A percentile compares a stretch with the other conserved stretches of the same genome.
Evolutionary conservation across 2,113 vertebrate species (phyloP).

Genomic region (Grus americana): DNA sequence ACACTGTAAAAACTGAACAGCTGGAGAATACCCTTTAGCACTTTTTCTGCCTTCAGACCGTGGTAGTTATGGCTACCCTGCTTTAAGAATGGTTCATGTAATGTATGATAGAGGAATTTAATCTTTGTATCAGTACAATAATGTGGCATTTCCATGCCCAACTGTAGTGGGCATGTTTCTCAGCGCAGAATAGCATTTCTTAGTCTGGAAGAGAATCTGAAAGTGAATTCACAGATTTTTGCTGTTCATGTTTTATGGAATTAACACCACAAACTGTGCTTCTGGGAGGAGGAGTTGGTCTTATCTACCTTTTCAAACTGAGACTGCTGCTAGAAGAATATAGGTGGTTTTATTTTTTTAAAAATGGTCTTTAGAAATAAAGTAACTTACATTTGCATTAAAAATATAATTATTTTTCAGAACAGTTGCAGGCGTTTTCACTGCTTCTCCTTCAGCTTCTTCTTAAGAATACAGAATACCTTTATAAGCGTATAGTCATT

Average conservation of each 20-base stretch:
- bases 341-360: no score
- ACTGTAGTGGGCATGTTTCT: not conserved
- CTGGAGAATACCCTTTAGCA: not conserved
- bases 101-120: not conserved
- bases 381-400: not conserved
- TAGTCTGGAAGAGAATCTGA: not conserved
- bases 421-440: not conserved
- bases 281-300: not conserved
- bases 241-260: fast-evolving
- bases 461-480: not conserved
- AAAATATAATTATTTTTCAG: not conserved
- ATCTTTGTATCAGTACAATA: not conserved
- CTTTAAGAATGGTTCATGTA: not conserved
- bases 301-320: not conserved
- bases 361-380: not conserved
- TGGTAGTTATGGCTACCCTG: not conserved
- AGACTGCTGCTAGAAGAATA: not conserved
- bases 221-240: not conserved
- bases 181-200: not conserved
- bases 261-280: not conserved
- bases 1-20: not conserved
- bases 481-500: not conserved
- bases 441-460: not conserved
- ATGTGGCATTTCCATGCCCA: not conserved
- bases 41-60: not conserved